Base-by-base conservation (phyloP, 2,113 vertebrate species). In the Podilymbus podiceps region DNA sequence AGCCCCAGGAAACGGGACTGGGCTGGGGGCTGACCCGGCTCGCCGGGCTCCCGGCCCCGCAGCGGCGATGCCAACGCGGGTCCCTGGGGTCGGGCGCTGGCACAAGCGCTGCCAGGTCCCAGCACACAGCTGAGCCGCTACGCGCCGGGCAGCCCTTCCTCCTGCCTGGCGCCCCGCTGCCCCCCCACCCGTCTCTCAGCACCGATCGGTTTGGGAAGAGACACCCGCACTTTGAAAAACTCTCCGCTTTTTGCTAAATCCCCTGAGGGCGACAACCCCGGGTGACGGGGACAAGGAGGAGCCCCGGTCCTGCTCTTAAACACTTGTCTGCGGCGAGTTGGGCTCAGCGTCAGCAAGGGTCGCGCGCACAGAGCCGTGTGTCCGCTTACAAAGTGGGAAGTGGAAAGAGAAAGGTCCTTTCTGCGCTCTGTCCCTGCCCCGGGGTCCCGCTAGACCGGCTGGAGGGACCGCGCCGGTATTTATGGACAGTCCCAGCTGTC, bases 251-350 rank as follows among this genome's bases (percentile, higher is more conserved):
- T 60, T 74, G 63, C 46, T 71, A 18, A 62, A 59, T 30, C 35
- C 27, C 1, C 20, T 6, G 42, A 35, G 22, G 24, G 17, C 6
- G 2, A 35, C 56, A 49, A 15, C 19, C 6, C 15, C 8, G 60
- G 18, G 24, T 16, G 71, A 18, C 19, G 3, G 35, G 27, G 42
- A 28, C 8, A 4, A 67, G 59, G 52, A 59, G 73, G 5, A 53
- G 3, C 25, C 31, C 44, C 8, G 0, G 8, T 27, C 23, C 56
- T 17, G 6, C 56, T 47, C 64, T 23, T 33, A 63, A 22, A 12
- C 1, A 0, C 22, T 56, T 22, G 10, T 0, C 38, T 18, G 15
- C 18, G 6, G 4, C 1, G 4, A 12, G 28, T n/a, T 33, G 25
- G 11, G 47, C 73, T 50, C 55, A 3, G 5, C 3, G 13, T 28